Evolutionary conservation across 2,888 invertebrate genomes (phyloP).

Genomic region (Andrena camellia): DNA sequence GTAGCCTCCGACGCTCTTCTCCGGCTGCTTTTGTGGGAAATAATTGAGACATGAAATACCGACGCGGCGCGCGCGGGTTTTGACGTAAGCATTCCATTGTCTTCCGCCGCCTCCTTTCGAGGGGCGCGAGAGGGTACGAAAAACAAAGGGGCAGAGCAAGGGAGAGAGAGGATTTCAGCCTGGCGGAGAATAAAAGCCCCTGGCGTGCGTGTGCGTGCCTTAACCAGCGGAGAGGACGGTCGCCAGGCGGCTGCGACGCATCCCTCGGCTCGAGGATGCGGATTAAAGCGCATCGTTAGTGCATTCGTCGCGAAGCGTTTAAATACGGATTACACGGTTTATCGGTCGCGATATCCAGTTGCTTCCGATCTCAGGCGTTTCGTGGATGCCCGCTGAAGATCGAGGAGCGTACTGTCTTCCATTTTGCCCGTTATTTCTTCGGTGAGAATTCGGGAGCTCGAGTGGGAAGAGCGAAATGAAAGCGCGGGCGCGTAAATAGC

Average conservation of each 20-base stretch:
- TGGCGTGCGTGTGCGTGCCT: constrained; percentile 24
- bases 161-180: constrained; percentile 52
- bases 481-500: background rate
- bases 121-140: constrained; percentile 68
- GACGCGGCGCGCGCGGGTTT: constrained; percentile 76
- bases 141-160: constrained; percentile 53
- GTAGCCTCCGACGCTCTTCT: constrained; percentile 53
- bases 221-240: constrained; percentile 31
- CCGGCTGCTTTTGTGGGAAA: constrained; percentile 80
- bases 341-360: constrained; percentile 28
- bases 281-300: constrained; percentile 72
- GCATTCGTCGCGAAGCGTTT: constrained; percentile 40
- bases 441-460: background rate
- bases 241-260: constrained; percentile 41
- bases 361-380: background rate
- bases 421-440: background rate
- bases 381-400: background rate
- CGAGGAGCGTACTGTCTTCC: background rate
- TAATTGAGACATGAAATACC: constrained; percentile 84
- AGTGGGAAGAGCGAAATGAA: constrained; percentile 24
- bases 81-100: constrained; percentile 83
- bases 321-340: constrained; percentile 37
- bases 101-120: constrained; percentile 78
- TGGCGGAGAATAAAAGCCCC: constrained; percentile 53
- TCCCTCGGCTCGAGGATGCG: constrained; percentile 69